These are phyloP conservation scores for Drosophila birchii DNA, from an alignment of 2,888 invertebrate species.

Conservation along the genomic window DNA sequence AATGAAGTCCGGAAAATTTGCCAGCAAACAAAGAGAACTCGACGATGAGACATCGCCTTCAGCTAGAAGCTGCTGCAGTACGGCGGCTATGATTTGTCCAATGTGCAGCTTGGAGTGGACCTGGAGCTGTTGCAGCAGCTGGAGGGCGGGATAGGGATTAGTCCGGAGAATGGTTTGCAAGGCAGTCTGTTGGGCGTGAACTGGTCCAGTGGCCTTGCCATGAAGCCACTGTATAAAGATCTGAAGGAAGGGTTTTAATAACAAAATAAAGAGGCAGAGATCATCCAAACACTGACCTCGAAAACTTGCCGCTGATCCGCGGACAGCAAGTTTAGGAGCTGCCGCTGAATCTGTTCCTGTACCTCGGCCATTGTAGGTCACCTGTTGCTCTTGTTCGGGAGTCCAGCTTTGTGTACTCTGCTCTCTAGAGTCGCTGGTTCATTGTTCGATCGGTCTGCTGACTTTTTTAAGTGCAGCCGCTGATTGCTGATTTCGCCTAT, in stretches of 20 bases:
- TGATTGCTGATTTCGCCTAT: conserved; percentile 30
- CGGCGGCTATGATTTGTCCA: conserved; percentile 48
- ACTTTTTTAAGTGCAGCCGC: conserved; percentile 38
- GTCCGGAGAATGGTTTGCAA: conserved; percentile 45
- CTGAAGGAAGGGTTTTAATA: conserved; percentile 24
- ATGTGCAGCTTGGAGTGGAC: conserved; percentile 56
- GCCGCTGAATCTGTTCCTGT: conserved; percentile 41
- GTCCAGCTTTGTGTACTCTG: conserved; percentile 12
- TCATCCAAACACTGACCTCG: conserved; percentile 48
- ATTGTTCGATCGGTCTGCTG: conserved; percentile 30
- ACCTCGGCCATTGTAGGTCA: conserved; percentile 26
- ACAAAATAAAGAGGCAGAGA: not conserved
- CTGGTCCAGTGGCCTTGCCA: conserved; percentile 24
- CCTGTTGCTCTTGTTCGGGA: conserved; percentile 49
- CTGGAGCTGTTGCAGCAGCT: conserved; percentile 57
- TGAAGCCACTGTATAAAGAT: conserved; percentile 47
- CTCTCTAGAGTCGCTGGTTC: conserved; percentile 26
- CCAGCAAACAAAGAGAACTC: conserved; percentile 67
- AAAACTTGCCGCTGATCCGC: conserved; percentile 56
- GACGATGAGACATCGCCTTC: conserved; percentile 40
- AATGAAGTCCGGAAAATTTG: conserved; percentile 69
- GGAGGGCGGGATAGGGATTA: conserved; percentile 69
- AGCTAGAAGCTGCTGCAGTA: conserved; percentile 51
- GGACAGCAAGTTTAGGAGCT: conserved; percentile 63
- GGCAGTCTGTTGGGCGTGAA: conserved; percentile 35